Percentiles rank a stretch among this genome's conserved stretches.
Conservation (phyloP, 2,797 vertebrate species). For the Micrastur ruficollis region DNA sequence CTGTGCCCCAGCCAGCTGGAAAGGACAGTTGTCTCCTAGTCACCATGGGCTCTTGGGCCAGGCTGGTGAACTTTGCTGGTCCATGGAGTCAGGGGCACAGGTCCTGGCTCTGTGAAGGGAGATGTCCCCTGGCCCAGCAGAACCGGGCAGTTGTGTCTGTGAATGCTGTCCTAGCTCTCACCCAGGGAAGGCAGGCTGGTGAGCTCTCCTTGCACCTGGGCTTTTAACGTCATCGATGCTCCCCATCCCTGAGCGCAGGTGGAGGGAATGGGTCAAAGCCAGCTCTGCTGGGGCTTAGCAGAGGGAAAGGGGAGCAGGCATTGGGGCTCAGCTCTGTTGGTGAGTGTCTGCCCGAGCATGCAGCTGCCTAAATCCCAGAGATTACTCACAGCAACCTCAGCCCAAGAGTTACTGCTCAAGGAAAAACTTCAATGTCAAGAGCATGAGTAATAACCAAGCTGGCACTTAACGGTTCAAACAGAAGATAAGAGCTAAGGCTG, state of each 20-base stretch:
- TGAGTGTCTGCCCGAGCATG: conserved; percentile 52
- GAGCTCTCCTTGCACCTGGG: neutral
- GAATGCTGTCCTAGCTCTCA: neutral
- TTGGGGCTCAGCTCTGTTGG: neutral
- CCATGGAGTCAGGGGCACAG: neutral
- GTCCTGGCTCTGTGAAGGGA: neutral
- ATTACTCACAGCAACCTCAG: conserved; percentile 52
- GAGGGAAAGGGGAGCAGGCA: neutral
- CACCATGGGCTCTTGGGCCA: neutral
- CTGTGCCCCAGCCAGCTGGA: neutral
- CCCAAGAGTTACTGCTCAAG: conserved; percentile 56
- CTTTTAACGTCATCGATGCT: neutral
- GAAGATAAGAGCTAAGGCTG: conserved; percentile 63
- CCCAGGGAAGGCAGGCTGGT: neutral
- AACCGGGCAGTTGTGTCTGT: neutral
- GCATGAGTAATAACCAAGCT: conserved; percentile 65
- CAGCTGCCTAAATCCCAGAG: conserved; percentile 56
- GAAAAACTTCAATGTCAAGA: conserved; percentile 68
- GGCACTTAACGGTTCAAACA: conserved; percentile 69
- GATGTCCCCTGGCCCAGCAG: neutral
- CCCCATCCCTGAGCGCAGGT: neutral
- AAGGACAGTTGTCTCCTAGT: neutral
- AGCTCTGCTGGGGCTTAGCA: neutral
- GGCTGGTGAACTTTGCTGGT: neutral
- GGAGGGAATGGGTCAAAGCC: neutral